Evolutionary conservation across 2,797 vertebrate genomes (phyloP).

Genomic region (Lacerta bilineata): DNA sequence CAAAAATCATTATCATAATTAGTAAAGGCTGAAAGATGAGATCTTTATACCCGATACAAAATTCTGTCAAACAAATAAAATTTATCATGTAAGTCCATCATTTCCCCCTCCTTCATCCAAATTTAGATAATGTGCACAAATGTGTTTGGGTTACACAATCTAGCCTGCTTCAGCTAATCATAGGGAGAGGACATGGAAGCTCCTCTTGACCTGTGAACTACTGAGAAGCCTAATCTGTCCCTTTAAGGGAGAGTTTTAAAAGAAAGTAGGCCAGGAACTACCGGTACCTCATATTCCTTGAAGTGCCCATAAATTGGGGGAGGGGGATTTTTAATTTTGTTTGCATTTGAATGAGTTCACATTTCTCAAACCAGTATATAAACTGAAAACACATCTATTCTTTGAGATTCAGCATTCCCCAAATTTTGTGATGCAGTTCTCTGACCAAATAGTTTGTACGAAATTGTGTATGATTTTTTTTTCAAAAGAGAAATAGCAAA

Average conservation of each 20-base stretch:
- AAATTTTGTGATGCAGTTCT: too few relatives aligned
- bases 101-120: too few relatives aligned
- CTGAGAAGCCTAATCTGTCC: neutral
- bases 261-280: neutral
- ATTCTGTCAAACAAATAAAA: neutral
- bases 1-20: neutral
- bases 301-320: too few relatives aligned
- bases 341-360: too few relatives aligned
- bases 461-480: too few relatives aligned
- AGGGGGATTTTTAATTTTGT: too few relatives aligned
- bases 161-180: neutral
- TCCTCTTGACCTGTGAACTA: neutral
- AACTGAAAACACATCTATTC: too few relatives aligned
- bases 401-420: too few relatives aligned
- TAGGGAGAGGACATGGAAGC: too few relatives aligned
- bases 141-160: neutral
- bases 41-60: neutral
- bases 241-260: neutral
- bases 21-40: neutral
- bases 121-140: neutral
- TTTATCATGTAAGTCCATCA: neutral
- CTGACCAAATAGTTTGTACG: too few relatives aligned
- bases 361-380: too few relatives aligned
- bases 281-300: neutral
- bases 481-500: too few relatives aligned